Conservation (phyloP, 2,888 invertebrate species). For the Spisula subtruncata region DNA sequence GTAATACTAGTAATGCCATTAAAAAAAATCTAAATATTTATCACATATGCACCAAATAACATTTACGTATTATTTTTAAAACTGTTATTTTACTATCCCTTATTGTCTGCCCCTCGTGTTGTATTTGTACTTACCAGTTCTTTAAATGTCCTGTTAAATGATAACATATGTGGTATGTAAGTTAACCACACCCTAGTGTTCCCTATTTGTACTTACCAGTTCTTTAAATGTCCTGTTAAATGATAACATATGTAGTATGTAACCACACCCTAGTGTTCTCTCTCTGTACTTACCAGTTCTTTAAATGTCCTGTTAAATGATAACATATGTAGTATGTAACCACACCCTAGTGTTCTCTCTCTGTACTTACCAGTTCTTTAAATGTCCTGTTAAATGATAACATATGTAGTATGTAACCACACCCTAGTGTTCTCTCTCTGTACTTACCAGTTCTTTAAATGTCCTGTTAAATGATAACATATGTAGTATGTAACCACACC, state of each 20-base stretch:
- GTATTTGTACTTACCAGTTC: too few relatives aligned
- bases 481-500: conserved; percentile 65
- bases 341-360: conserved; percentile 57
- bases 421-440: conserved; percentile 55
- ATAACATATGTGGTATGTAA: conserved; percentile 67
- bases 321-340: conserved; percentile 68
- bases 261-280: conserved; percentile 59
- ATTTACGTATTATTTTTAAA: too few relatives aligned
- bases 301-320: conserved; percentile 45
- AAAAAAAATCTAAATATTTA: too few relatives aligned
- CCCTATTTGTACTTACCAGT: too few relatives aligned
- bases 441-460: too few relatives aligned
- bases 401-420: conserved; percentile 66
- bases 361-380: too few relatives aligned
- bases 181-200: conserved; percentile 59
- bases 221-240: too few relatives aligned
- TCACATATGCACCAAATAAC: too few relatives aligned
- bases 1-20: too few relatives aligned
- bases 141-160: conserved; percentile 28
- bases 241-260: conserved; percentile 66
- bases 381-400: conserved; percentile 57
- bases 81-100: too few relatives aligned
- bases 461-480: conserved; percentile 60
- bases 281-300: too few relatives aligned
- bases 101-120: too few relatives aligned